A percentile compares a stretch with the other conserved stretches of the same genome.
Evolutionary conservation across 2,888 invertebrate genomes (phyloP).

Genomic region (Athalia circularis): DNA sequence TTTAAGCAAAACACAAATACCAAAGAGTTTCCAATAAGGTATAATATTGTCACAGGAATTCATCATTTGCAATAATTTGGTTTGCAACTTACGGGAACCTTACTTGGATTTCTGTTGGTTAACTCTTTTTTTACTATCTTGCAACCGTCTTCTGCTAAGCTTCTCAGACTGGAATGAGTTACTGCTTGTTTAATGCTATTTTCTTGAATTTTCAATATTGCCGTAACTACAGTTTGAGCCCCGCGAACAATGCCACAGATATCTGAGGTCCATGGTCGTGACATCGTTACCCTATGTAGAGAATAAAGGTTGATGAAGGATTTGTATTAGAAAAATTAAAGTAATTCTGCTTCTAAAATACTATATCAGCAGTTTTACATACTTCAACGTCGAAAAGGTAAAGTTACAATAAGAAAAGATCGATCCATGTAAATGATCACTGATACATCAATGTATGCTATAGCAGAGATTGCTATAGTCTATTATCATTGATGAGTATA

Average conservation of each 20-base stretch:
- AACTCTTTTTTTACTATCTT: conserved; percentile 60
- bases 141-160: conserved; percentile 67
- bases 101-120: conserved; percentile 68
- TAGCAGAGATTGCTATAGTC: too few species aligned
- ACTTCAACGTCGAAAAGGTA: too few species aligned
- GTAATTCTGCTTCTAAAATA: too few species aligned
- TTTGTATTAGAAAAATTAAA: too few species aligned
- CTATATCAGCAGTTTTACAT: too few species aligned
- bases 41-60: too few species aligned
- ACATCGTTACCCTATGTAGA: conserved; percentile 59
- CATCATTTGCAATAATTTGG: not conserved
- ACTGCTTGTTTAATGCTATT: conserved; percentile 79
- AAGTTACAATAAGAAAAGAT: too few species aligned
- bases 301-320: too few species aligned
- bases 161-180: conserved; percentile 83
- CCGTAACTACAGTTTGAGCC: conserved; percentile 81
- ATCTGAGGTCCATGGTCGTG: conserved; percentile 75
- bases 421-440: too few species aligned
- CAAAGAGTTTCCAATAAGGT: not conserved
- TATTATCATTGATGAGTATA: too few species aligned
- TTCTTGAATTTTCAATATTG: conserved; percentile 81
- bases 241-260: conserved; percentile 82
- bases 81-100: conserved; percentile 70
- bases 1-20: not conserved
- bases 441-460: too few species aligned